phyloP scores from a whole-genome alignment of 2,888 invertebrate species.

The Drosophila nigricruria region DNA sequence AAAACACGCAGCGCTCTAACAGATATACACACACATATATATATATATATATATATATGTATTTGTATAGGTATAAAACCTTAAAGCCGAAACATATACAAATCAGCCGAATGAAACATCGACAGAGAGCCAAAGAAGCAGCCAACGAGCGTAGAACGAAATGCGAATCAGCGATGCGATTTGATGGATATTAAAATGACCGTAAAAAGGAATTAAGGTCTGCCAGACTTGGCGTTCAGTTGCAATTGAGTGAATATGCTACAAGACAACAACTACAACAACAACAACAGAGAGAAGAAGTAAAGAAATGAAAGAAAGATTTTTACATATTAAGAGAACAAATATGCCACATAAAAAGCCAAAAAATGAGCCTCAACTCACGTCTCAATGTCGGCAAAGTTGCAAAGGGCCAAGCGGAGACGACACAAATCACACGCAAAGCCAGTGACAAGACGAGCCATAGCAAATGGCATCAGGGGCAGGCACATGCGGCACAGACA shows the following conservation, averaged over 20 bases:
- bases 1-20: constrained; percentile 61
- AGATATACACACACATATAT: background rate
- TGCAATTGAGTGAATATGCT: constrained; percentile 77
- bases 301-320: constrained; percentile 18
- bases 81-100: constrained; percentile 61
- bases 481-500: constrained; percentile 19
- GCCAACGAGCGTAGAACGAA: constrained; percentile 73
- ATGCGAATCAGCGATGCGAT: constrained; percentile 83
- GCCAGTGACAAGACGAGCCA: constrained; percentile 41
- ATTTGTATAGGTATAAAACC: constrained; percentile 20
- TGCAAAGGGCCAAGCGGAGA: constrained; percentile 60
- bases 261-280: too few species aligned
- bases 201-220: constrained; percentile 85
- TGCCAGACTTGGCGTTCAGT: constrained; percentile 81
- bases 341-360: constrained; percentile 66
- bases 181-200: constrained; percentile 85
- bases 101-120: constrained; percentile 80
- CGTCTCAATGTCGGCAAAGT: constrained; percentile 69
- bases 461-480: constrained; percentile 9
- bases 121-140: constrained; percentile 70
- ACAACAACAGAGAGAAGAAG: constrained; percentile 9
- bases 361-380: constrained; percentile 29
- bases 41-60: background rate
- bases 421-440: constrained; percentile 75
- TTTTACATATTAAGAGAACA: constrained; percentile 74